A percentile compares a stretch with the other conserved stretches of the same genome.
Conservation (phyloP, 2,797 vertebrate species). For the Pelodytes ibericus region DNA sequence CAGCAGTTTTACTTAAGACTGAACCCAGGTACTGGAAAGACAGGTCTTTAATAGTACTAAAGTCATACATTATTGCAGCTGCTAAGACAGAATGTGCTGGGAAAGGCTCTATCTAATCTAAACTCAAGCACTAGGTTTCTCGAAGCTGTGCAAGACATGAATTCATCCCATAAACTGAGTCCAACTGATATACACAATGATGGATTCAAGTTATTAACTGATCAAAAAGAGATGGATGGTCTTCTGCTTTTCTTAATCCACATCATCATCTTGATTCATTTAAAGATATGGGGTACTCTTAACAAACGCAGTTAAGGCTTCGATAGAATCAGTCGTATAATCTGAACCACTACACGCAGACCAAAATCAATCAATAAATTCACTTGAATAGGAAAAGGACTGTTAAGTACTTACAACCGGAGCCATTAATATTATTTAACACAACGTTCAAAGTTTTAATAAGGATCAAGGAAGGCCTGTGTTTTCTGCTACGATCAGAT, state of each 20-base stretch:
- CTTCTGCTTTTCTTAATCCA: slow-evolving; percentile 93
- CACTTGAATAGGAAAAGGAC: slow-evolving; percentile 87
- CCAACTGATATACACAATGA: slow-evolving; percentile 83
- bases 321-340: slow-evolving; percentile 97
- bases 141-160: slow-evolving; percentile 67
- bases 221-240: slow-evolving; percentile 98
- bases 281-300: slow-evolving; percentile 93
- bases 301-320: slow-evolving; percentile 92
- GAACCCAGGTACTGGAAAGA: slow-evolving; percentile 7
- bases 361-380: slow-evolving; percentile 92
- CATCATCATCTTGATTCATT: slow-evolving; percentile 99
- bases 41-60: slow-evolving; percentile 20
- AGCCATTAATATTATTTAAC: slow-evolving; percentile 99
- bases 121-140: slow-evolving; percentile 59
- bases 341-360: slow-evolving; percentile 80
- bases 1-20: background rate
- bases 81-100: slow-evolving; percentile 26
- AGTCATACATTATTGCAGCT: slow-evolving; percentile 18
- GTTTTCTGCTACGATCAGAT: slow-evolving; percentile 65
- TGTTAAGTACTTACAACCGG: slow-evolving; percentile 90
- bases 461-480: slow-evolving; percentile 87
- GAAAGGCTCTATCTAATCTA: slow-evolving; percentile 43
- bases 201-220: slow-evolving; percentile 99
- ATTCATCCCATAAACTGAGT: slow-evolving; percentile 69
- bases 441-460: slow-evolving; percentile 87